These are phyloP conservation scores for Chrysocyon brachyurus DNA, from an alignment of 2,797 vertebrate genomes.

Conservation along the genomic window DNA sequence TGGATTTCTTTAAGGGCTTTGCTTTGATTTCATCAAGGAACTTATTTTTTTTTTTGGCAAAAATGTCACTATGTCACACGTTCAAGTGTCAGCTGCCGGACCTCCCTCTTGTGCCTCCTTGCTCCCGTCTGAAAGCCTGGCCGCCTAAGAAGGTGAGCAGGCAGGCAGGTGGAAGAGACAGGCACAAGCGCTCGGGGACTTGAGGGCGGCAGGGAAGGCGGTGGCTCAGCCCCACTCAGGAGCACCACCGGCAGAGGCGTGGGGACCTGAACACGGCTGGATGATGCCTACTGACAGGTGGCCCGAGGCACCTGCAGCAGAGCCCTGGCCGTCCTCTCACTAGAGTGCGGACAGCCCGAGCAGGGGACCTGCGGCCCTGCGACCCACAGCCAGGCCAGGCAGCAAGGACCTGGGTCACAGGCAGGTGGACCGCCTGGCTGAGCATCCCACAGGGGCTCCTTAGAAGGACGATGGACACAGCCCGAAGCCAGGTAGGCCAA, in stretches of 20 bases:
- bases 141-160: neutral
- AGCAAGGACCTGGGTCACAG: neutral
- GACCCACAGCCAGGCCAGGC: neutral
- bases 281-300: neutral
- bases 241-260: neutral
- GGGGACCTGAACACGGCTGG: neutral
- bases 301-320: neutral
- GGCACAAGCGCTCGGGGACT: neutral
- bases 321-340: neutral
- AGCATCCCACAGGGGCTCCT: neutral
- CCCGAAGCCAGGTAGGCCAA: neutral
- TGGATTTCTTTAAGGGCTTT: neutral
- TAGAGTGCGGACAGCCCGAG: rapidly evolving
- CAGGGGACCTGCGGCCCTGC: too few relatives aligned
- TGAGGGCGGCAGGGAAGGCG: neutral
- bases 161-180: neutral
- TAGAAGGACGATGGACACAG: neutral
- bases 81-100: neutral
- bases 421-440: rapidly evolving
- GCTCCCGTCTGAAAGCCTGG: rapidly evolving
- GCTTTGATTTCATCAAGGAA: neutral
- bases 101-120: neutral
- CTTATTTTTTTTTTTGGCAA: neutral
- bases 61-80: neutral
- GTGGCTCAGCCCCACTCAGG: neutral